Evolutionary conservation across 1,140 invertebrate genomes (phyloP).

Genomic region (Diuraphis noxia): DNA sequence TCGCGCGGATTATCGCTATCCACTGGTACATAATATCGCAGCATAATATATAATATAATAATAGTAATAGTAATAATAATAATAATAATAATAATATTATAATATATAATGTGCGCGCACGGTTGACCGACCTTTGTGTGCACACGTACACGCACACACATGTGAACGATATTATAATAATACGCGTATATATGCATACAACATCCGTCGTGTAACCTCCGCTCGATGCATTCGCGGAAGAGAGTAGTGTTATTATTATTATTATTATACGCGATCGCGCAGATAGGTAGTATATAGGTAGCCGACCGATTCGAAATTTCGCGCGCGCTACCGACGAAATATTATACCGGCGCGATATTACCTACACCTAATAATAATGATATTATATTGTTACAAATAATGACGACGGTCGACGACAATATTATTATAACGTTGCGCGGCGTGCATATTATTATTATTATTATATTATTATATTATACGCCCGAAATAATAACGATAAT

Average conservation of each 20-base stretch:
- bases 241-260: neutral
- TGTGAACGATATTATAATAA: too few relatives aligned
- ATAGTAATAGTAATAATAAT: neutral
- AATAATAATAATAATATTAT: neutral
- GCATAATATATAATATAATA: too few relatives aligned
- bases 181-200: neutral
- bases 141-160: neutral
- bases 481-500: neutral
- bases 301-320: neutral
- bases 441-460: neutral
- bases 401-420: neutral
- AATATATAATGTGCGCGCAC: neutral
- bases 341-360: too few relatives aligned
- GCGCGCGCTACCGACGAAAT: neutral
- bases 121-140: neutral
- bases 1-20: constrained; percentile 20
- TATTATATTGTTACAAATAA: neutral
- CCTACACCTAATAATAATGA: neutral
- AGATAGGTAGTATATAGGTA: too few relatives aligned
- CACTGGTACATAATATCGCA: neutral
- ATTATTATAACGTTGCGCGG: neutral
- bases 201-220: neutral
- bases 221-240: neutral
- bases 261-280: too few relatives aligned
- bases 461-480: neutral